These are phyloP conservation scores for Rhinopithecus roxellana DNA, from an alignment of 2,113 vertebrate species.

Conservation along the genomic window DNA sequence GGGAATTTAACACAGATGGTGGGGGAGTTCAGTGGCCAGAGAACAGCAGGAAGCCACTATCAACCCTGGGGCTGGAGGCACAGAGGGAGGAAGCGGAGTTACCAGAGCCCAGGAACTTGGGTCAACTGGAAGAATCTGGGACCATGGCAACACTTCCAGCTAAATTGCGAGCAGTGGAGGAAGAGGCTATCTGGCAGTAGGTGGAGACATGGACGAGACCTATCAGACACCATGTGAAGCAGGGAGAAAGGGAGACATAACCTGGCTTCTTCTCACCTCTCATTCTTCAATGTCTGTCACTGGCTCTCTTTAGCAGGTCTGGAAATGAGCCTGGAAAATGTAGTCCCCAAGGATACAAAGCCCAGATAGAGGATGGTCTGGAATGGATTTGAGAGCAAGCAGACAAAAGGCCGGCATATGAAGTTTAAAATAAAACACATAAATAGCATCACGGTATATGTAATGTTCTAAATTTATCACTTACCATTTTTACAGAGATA, in stretches of 20 bases:
- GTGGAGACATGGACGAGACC: neutral
- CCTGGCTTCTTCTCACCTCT: neutral
- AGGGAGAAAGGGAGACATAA: neutral
- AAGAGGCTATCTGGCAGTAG: neutral
- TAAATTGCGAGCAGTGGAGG: neutral
- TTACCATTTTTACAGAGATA: slow-evolving; percentile 20
- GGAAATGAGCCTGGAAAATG: neutral
- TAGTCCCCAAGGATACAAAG: neutral
- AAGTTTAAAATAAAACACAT: slow-evolving; percentile 56
- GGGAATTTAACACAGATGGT: neutral
- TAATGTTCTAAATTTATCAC: slow-evolving; percentile 51
- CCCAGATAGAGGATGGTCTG: neutral
- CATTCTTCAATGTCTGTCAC: neutral
- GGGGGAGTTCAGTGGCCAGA: neutral
- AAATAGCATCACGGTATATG: slow-evolving; percentile 47
- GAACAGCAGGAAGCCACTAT: neutral
- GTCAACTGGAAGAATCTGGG: neutral
- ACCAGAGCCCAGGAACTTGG: neutral
- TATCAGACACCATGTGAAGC: neutral
- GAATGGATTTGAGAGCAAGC: slow-evolving; percentile 49
- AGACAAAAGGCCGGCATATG: slow-evolving; percentile 4
- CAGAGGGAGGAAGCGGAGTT: neutral
- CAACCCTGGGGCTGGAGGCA: neutral
- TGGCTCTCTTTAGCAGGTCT: neutral
- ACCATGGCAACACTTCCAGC: neutral